phyloP scores from a whole-genome alignment of 2,113 vertebrate genomes.

The Piliocolobus tephrosceles region DNA sequence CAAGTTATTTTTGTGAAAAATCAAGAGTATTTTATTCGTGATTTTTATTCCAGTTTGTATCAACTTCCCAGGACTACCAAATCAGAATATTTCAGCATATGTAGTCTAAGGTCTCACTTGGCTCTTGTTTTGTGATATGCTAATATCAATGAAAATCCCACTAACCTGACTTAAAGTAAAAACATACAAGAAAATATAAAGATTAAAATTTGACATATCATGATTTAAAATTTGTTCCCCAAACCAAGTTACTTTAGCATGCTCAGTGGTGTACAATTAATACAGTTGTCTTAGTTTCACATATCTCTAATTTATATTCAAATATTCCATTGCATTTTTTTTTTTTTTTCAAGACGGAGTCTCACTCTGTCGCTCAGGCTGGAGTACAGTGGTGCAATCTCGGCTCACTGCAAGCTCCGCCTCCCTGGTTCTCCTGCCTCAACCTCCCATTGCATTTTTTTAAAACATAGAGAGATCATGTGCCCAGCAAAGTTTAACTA shows the following conservation, averaged over 20 bases:
- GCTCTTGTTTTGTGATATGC: background rate
- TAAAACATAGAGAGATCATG: background rate
- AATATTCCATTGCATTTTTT: background rate
- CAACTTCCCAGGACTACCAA: background rate
- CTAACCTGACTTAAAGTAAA: background rate
- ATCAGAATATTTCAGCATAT: background rate
- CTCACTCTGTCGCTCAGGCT: too few relatives aligned
- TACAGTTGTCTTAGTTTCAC: background rate
- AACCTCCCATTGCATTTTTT: background rate
- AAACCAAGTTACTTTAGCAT: background rate
- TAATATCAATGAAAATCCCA: background rate
- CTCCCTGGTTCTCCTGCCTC: too few relatives aligned
- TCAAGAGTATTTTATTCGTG: background rate
- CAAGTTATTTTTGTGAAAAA: background rate
- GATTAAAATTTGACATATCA: background rate
- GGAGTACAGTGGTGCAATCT: too few relatives aligned
- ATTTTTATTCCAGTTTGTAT: background rate
- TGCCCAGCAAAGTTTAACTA: background rate
- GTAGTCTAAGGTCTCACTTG: background rate
- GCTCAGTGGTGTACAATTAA: background rate
- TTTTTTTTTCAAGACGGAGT: too few relatives aligned
- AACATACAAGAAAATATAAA: background rate
- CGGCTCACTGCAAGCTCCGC: too few relatives aligned
- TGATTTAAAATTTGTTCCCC: background rate
- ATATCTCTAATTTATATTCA: background rate